A percentile compares a stretch with the other conserved stretches of the same genome.
These are phyloP conservation scores for Wiebesia pumilae DNA, from an alignment of 1,140 invertebrate species.

Conservation along the genomic window DNA sequence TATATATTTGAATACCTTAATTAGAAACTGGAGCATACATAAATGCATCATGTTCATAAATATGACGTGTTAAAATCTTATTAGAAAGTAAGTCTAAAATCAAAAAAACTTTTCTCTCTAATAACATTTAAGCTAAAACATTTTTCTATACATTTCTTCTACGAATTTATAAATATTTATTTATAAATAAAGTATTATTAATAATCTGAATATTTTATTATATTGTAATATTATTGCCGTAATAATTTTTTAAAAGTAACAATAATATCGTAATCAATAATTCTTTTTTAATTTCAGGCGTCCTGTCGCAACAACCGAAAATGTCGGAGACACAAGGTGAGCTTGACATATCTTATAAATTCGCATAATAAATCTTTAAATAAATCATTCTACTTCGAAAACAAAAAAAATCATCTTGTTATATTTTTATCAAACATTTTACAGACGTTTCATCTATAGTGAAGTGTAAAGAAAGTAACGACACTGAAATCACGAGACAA, in stretches of 20 bases:
- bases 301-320: slow-evolving; percentile 58
- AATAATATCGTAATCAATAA: not conserved
- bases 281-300: slow-evolving; percentile 61
- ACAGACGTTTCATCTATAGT: slow-evolving; percentile 51
- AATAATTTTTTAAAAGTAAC: not conserved
- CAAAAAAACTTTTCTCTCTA: not conserved
- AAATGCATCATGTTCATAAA: too few species aligned
- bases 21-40: too few species aligned
- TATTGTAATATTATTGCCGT: too few species aligned
- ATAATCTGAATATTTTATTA: too few species aligned
- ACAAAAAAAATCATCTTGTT: not conserved
- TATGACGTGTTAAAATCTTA: too few species aligned
- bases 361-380: not conserved
- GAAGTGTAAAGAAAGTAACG: slow-evolving; percentile 55
- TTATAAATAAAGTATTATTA: too few species aligned
- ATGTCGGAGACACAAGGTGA: slow-evolving; percentile 72
- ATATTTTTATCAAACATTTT: slow-evolving; percentile 24
- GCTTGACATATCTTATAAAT: slow-evolving; percentile 20
- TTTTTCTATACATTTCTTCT: too few species aligned
- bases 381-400: slow-evolving; percentile 16
- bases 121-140: too few species aligned
- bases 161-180: too few species aligned
- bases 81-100: not conserved
- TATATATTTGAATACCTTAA: too few species aligned
- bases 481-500: slow-evolving; percentile 55